Base-by-base conservation (phyloP, 2,888 invertebrate genomes). In the Oasisia sp. region DNA sequence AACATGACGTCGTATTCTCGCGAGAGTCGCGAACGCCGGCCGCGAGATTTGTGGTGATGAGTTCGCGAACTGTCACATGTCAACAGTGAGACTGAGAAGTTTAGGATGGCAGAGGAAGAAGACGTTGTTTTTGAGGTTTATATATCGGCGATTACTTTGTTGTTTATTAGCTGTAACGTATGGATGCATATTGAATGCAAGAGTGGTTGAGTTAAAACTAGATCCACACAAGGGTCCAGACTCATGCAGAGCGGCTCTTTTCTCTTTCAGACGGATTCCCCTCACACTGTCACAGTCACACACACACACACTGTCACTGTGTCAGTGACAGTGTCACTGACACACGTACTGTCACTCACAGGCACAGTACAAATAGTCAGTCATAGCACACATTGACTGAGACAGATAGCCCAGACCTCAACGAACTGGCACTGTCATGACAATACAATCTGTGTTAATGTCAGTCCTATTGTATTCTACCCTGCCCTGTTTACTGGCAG, bases 61-160 rank as follows among this genome's bases (percentile, higher is more conserved):
- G 74, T 74, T 74, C 74, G 74, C 27, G 74, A 74, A 74, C 7
- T 74, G 74, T 74, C 74, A 74, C 74, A 74, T 74, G 74, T 74
- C 74, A n/a, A 74, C 74, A 27, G 7, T 50, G 50, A 50, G 45
- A 58, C 19, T 19, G 58, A 58, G 74, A 74, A 74, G 27, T 27
- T 1, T 27, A 1, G 27, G 74, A 74, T 74, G 74, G 74, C 74
- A 74, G 74, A 74, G 27, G 74, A 74, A 74, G 74, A 74, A 27
- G 74, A 74, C 74, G 74, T 74, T 74, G 74, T 74, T 74, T 74
- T 74, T 74, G 27, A 74, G 74, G 74, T 74, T 74, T 74, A 19
- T 74, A n/a, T 74, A n/a, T 74, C 3, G 19, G 74, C 74, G 74
- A 19, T 74, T 74, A n/a, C 74, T 4, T 74, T 27, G 19, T 19